Base-by-base conservation (phyloP, 2,113 vertebrate genomes). In the Brachionichthys hirsutus region DNA sequence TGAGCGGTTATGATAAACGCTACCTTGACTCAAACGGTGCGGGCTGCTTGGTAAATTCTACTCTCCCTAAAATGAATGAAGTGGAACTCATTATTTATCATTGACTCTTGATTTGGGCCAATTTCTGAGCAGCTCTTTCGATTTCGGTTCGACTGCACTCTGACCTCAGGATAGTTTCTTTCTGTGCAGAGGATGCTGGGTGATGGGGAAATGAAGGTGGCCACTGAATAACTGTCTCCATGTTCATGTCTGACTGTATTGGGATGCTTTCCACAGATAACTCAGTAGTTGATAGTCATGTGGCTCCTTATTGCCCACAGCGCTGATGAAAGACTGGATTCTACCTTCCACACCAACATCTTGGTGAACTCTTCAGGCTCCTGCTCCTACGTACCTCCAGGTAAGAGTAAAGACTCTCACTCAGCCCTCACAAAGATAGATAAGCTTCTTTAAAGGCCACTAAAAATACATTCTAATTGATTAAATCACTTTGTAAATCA, bases 311-410 rank as follows among this genome's bases (percentile, higher is more conserved):
- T 79, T 53, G 22, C 22, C 81, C 87, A 70, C 84, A 98, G 97
- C 81, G 97, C 96, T 14, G 95, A 98, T 53, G 95, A 98, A 81
- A 87, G 93, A 24, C 98, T 97, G 63, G 95, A 98, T 74, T 94
- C 94, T 49, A 95, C 94, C 0, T 97, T 94, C 88, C 94, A 94
- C 72, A 97, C 95, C 77, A 98, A 98, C 1, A 90, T 99, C 73
- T 46, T 99, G 78, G 94, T 98, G 77, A 91, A 92, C 67, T 90
- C 92, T 40, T 90, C 92, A 0, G 97, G 97, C 16, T 60, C 88
- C 5, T 98, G 95, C 68, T 88, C 92, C 10, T 96, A 94, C 74
- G 59, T 98, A 18, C 95, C 96, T 50, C 96, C 95, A 94, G 95
- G 97, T 99, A 92, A 89, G 90, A 49, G 41, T 30, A 19, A n/a